phyloP scores from a whole-genome alignment of 1,140 invertebrate species.

The Charaxes varanes region DNA sequence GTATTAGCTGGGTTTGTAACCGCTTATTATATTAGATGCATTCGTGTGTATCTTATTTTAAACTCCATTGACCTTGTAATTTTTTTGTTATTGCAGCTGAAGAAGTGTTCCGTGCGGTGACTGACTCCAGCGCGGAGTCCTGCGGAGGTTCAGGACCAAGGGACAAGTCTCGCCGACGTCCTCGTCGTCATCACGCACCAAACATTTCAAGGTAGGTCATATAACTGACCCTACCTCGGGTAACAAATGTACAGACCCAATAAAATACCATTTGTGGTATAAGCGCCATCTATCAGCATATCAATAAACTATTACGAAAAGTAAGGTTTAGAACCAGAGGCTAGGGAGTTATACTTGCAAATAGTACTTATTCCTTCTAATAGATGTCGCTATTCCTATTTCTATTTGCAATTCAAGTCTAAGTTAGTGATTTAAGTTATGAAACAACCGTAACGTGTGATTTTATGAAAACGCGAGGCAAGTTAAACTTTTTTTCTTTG shows the following conservation, averaged over 20 bases:
- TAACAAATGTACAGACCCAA: too few species aligned
- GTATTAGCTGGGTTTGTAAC: too few species aligned
- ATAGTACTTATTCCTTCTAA: not conserved
- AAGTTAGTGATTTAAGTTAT: too few species aligned
- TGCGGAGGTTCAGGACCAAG: constrained; percentile 42
- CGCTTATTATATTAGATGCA: too few species aligned
- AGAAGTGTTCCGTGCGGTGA: constrained; percentile 47
- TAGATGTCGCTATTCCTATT: constrained; percentile 7
- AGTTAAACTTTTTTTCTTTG: too few species aligned
- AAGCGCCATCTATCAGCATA: constrained; percentile 4
- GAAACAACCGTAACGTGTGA: too few species aligned
- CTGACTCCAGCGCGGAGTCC: constrained; percentile 63
- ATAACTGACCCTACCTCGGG: too few species aligned
- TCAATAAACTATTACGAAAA: not conserved
- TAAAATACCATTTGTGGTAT: too few species aligned
- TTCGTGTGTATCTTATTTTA: too few species aligned
- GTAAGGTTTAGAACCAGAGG: not conserved
- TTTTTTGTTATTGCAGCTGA: constrained; percentile 5
- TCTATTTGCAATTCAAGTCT: too few species aligned
- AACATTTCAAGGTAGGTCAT: constrained; percentile 45
- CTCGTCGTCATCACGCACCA: constrained; percentile 47
- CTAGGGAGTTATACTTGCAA: not conserved
- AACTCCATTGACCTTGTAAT: too few species aligned
- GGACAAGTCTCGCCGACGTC: constrained; percentile 42
- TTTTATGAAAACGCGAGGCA: too few species aligned